A percentile compares a stretch with the other conserved stretches of the same genome.
Conservation (phyloP, 2,797 vertebrate genomes). For the Capromys pilorides region DNA sequence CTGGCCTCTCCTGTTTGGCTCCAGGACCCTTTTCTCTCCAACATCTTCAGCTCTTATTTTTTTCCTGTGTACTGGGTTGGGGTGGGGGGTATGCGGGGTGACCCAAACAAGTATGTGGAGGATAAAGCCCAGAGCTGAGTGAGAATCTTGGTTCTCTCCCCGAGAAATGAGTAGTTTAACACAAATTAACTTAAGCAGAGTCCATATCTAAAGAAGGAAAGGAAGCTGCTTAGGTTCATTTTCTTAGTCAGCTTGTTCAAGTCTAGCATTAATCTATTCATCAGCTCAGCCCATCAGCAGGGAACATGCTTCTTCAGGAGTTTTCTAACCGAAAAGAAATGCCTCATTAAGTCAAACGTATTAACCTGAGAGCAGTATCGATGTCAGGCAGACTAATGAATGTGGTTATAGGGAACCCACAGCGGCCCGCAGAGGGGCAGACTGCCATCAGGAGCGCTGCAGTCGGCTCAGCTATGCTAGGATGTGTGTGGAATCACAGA, state of each 20-base stretch:
- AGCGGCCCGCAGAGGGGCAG: background rate
- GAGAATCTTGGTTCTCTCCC: slow-evolving; percentile 2
- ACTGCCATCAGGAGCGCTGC: background rate
- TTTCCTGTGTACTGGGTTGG: background rate
- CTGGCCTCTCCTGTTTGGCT: background rate
- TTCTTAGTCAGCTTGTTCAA: slow-evolving; percentile 79
- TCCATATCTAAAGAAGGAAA: slow-evolving; percentile 60
- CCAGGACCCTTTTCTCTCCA: background rate
- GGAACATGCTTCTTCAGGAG: slow-evolving; percentile 78
- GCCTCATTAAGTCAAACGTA: slow-evolving; percentile 80
- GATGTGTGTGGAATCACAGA: accelerated
- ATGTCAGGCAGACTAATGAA: slow-evolving; percentile 78
- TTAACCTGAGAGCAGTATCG: slow-evolving; percentile 78
- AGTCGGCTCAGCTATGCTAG: background rate
- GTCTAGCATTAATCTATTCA: slow-evolving; percentile 80
- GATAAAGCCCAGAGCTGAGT: background rate
- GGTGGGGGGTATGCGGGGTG: background rate
- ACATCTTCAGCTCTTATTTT: background rate
- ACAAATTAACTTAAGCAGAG: slow-evolving; percentile 71
- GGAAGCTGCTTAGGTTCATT: slow-evolving; percentile 69
- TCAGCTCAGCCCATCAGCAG: slow-evolving; percentile 75
- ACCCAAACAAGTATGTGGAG: background rate
- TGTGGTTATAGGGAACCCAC: background rate
- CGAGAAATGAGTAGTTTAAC: slow-evolving; percentile 62
- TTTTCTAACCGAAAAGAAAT: slow-evolving; percentile 79